Evolutionary conservation across 92 coral and sea anemone genomes (phyloP).

Genomic region (Diadumene lineata): DNA sequence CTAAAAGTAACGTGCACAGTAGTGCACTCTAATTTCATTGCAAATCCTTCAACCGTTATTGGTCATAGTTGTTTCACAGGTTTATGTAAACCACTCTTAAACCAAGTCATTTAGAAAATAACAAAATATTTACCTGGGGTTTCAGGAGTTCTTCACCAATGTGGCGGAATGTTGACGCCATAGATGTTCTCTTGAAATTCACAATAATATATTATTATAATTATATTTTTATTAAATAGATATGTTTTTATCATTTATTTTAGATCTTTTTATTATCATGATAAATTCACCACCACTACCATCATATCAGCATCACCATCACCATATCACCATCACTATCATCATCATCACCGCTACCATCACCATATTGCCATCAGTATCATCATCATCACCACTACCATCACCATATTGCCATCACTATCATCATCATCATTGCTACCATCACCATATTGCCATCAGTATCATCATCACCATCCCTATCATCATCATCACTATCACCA

Average conservation of each 20-base stretch:
- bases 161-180: slow-evolving; percentile 91
- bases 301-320: slow-evolving; percentile 14
- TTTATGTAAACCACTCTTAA: no score
- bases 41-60: no score
- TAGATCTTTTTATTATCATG: neutral
- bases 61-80: no score
- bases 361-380: slow-evolving; percentile 4
- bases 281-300: slow-evolving; percentile 13
- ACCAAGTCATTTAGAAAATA: no score
- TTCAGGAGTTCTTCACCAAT: slow-evolving; percentile 94
- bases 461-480: neutral
- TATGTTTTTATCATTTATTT: neutral
- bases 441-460: neutral
- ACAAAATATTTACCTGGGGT: slow-evolving; percentile 77
- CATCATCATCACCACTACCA: slow-evolving; percentile 2
- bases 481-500: no score
- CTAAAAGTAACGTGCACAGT: no score
- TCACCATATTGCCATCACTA: slow-evolving; percentile 5
- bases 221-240: neutral
- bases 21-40: no score
- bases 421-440: slow-evolving; percentile 12
- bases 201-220: neutral
- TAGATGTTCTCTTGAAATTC: slow-evolving; percentile 71
- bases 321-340: slow-evolving; percentile 8
- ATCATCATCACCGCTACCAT: neutral